Conservation (phyloP, 2,888 invertebrate species). For the Platycnemis pennipes region DNA sequence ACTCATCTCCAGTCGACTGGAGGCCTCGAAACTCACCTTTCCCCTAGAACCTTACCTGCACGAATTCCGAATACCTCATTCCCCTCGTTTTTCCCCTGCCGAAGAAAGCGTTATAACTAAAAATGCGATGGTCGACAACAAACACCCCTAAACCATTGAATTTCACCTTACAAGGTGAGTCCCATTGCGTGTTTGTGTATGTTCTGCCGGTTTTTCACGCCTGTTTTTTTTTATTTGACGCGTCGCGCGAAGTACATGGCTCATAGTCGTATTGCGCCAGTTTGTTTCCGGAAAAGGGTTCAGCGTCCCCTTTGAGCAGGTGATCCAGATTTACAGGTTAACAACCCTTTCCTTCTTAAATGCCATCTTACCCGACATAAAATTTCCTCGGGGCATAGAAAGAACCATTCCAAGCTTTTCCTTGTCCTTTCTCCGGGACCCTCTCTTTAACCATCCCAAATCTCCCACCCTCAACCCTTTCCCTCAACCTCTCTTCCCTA, state of each 20-base stretch:
- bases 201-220: constrained; percentile 29
- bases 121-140: constrained; percentile 28
- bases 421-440: not conserved
- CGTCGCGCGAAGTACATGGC: not conserved
- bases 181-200: constrained; percentile 53
- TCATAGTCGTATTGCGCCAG: constrained; percentile 4
- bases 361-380: constrained; percentile 17
- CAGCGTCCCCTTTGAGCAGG: constrained; percentile 54
- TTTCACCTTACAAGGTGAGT: not conserved
- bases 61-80: not conserved
- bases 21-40: constrained; percentile 25
- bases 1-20: constrained; percentile 49
- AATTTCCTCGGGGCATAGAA: constrained; percentile 6
- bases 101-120: constrained; percentile 16
- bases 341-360: constrained; percentile 60
- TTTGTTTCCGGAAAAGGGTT: constrained; percentile 62
- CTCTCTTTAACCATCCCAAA: not conserved
- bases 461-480: not conserved
- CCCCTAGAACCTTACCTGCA: not conserved
- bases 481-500: not conserved
- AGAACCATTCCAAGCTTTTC: not conserved
- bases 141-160: constrained; percentile 11
- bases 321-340: constrained; percentile 67
- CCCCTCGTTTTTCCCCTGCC: not conserved
- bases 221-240: constrained; percentile 40